Evolutionary conservation across 2,113 vertebrate genomes (phyloP), one percentile per base, ranked within the genome.

Genomic region (Rhagologus leucostigma): DNA sequence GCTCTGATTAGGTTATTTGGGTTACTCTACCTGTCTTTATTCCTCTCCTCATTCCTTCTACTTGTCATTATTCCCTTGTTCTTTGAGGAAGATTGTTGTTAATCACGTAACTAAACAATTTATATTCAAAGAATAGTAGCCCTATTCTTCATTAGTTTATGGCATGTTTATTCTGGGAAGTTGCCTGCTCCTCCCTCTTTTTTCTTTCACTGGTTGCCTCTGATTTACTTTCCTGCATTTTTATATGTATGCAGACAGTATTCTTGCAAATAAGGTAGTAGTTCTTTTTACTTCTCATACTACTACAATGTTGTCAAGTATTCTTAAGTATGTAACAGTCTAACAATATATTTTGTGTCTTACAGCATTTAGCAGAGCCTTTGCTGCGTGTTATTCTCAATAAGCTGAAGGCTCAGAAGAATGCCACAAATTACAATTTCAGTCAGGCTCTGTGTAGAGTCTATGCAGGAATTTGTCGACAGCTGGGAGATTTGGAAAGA

Each of bases 391-490:
- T 96, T 84, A 98, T 99, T 95, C 97, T 98, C 90, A 93, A 82
- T 60, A 99, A 99, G 77, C 95, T 99, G 46, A 99, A 98, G 90
- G 56, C 80, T 75, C 98, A 98, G 88, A 98, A 98, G 90, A 86
- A 7, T 1, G 92, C 92, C 10, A 63, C 97, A 44, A 95, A 97
- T 52, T 90, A 85, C 56, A 97, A 70, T 69, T 96, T 98, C 73
- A 88, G 90, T 41, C 99, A 99, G 35, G 98, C 99, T 37, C 97
- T 99, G 4, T 99, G 99, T 80, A 98, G 99, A 93, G 98, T 99
- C 46, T 99, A 99, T 57, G 97, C 97, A 26, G 99, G 98, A 10
- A 76, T 99, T 65, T 99, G 99, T 87, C 98, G 99, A 57, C 99
- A 99, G 69, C 92, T 98, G 19, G 97, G 98, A 62, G 98, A 99